These are phyloP conservation scores for Argyrosomus japonicus DNA, from an alignment of 2,113 vertebrate genomes.

Conservation along the genomic window DNA sequence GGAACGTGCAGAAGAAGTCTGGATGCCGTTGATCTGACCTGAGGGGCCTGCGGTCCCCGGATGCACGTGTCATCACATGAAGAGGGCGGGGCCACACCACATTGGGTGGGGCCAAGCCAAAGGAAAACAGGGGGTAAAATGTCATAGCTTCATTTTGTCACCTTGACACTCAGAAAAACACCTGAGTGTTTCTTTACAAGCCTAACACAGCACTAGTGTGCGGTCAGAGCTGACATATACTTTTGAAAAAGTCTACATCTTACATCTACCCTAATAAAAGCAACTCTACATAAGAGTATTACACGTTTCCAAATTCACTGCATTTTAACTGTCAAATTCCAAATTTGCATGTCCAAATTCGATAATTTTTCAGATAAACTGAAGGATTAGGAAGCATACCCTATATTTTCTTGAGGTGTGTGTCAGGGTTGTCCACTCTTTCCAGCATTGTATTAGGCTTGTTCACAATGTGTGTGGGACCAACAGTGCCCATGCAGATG, in stretches of 20 bases:
- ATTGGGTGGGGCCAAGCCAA: slow-evolving; percentile 66
- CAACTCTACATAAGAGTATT: too few relatives aligned
- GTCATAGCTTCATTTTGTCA: slow-evolving; percentile 59
- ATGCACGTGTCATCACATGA: slow-evolving; percentile 57
- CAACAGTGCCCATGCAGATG: slow-evolving; percentile 76
- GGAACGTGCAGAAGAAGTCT: slow-evolving; percentile 70
- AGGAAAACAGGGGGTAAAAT: slow-evolving; percentile 69
- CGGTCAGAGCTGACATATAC: slow-evolving; percentile 21
- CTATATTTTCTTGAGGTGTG: neutral
- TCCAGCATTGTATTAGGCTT: slow-evolving; percentile 62
- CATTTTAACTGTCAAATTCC: neutral
- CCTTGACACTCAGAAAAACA: slow-evolving; percentile 3
- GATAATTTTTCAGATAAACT: neutral
- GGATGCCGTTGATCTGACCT: slow-evolving; percentile 80
- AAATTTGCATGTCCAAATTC: neutral
- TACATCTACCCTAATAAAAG: too few relatives aligned
- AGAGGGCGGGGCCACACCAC: slow-evolving; percentile 62
- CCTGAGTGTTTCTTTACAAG: neutral
- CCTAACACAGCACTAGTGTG: slow-evolving; percentile 49
- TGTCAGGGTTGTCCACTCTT: slow-evolving; percentile 8
- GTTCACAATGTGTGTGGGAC: slow-evolving; percentile 21
- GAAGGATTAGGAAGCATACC: neutral
- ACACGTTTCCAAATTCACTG: neutral
- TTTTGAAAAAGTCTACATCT: too few relatives aligned
- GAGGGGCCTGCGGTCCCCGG: slow-evolving; percentile 75